Percentiles rank a stretch among this genome's conserved stretches.
These are phyloP conservation scores for Branchellion lobata DNA, from an alignment of 2,888 invertebrate species.

Conservation along the genomic window DNA sequence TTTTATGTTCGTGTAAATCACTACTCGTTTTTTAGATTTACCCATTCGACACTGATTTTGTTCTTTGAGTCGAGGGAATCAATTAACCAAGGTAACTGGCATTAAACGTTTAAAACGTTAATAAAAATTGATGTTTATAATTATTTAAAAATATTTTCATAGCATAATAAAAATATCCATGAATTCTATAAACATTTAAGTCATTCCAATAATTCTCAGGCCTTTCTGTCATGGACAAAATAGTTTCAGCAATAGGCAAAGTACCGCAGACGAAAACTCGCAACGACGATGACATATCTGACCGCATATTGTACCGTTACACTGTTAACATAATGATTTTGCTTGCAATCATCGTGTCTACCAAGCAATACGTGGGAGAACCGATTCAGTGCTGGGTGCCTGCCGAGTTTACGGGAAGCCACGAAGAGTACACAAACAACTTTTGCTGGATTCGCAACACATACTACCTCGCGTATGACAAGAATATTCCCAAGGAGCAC, in stretches of 20 bases:
- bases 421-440: conserved; percentile 53
- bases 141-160: too few relatives aligned
- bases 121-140: too few relatives aligned
- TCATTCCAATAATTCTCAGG: too few relatives aligned
- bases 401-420: conserved; percentile 52
- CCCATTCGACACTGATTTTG: too few relatives aligned
- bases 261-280: conserved; percentile 50
- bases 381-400: conserved; percentile 54
- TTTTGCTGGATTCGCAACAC: conserved; percentile 54
- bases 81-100: too few relatives aligned
- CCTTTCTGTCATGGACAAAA: conserved; percentile 53
- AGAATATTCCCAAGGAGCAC: conserved; percentile 53
- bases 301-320: conserved; percentile 52
- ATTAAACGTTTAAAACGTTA: too few relatives aligned
- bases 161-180: too few relatives aligned
- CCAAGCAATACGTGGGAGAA: conserved; percentile 53
- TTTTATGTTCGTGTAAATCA: too few relatives aligned
- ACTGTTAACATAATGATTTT: conserved; percentile 51
- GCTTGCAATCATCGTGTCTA: conserved; percentile 52
- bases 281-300: conserved; percentile 52
- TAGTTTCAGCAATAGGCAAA: conserved; percentile 52
- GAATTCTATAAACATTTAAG: too few relatives aligned
- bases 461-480: conserved; percentile 53
- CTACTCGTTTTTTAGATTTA: too few relatives aligned
- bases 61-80: too few relatives aligned